phyloP scores from a whole-genome alignment of 1,140 invertebrate species.

The Archivesica marissinica region DNA sequence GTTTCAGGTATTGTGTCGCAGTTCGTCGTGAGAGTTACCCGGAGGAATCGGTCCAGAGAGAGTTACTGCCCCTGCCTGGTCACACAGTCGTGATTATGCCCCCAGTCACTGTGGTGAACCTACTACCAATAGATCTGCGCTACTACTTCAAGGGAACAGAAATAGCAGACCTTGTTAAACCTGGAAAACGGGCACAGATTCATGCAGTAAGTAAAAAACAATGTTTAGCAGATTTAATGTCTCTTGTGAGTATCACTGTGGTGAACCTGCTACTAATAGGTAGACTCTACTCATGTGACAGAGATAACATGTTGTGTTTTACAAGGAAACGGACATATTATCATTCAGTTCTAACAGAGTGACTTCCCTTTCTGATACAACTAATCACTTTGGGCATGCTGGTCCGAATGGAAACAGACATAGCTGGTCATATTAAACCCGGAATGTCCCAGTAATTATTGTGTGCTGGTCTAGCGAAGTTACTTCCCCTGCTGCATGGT shows the following conservation, averaged over 20 bases:
- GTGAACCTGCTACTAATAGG: too few relatives aligned
- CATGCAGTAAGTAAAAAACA: conserved; percentile 77
- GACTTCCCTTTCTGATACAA: too few relatives aligned
- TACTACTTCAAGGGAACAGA: conserved; percentile 78
- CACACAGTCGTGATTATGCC: conserved; percentile 94
- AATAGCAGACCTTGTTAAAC: conserved; percentile 86
- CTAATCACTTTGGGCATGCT: too few relatives aligned
- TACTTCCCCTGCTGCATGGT: too few relatives aligned
- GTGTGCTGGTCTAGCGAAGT: too few relatives aligned
- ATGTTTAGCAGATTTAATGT: not conserved
- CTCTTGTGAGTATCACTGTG: not conserved
- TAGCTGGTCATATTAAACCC: too few relatives aligned
- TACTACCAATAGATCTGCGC: conserved; percentile 87
- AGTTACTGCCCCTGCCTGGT: conserved; percentile 87
- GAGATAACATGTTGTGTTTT: too few relatives aligned
- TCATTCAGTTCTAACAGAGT: too few relatives aligned
- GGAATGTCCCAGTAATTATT: too few relatives aligned
- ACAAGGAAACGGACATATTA: too few relatives aligned
- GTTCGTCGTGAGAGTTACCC: conserved; percentile 93
- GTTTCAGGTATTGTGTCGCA: conserved; percentile 90
- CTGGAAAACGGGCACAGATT: conserved; percentile 85
- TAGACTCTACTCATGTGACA: too few relatives aligned
- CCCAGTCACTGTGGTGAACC: conserved; percentile 90
- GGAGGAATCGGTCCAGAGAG: conserved; percentile 84
- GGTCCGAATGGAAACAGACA: too few relatives aligned